Percentiles rank a stretch among this genome's conserved stretches.
Conservation (phyloP, 2,797 vertebrate species). For the Ctenosaura bakeri region DNA sequence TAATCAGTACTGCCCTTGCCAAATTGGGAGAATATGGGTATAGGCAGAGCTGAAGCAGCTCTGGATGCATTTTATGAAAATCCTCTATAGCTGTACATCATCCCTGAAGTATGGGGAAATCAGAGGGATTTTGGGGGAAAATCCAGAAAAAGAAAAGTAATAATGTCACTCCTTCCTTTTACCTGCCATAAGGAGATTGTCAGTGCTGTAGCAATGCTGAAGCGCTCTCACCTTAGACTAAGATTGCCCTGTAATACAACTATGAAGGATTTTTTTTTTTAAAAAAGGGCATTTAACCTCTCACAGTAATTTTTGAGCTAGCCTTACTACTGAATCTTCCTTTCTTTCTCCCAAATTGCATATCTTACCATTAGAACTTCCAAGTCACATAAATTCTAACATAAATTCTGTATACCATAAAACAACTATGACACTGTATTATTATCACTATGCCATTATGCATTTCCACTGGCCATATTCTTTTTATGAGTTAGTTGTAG, state of each 20-base stretch:
- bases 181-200: too few species aligned
- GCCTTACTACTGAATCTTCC: background rate
- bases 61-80: too few species aligned
- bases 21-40: too few species aligned
- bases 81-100: too few species aligned
- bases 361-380: background rate
- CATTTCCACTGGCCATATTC: background rate
- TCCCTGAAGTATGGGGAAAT: too few species aligned
- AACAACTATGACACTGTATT: background rate
- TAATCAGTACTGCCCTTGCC: too few species aligned
- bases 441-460: background rate
- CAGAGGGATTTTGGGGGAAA: too few species aligned
- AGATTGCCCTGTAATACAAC: background rate
- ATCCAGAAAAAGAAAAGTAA: too few species aligned
- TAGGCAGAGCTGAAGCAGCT: too few species aligned
- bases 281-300: background rate
- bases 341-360: background rate
- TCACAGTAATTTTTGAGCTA: background rate
- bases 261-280: background rate
- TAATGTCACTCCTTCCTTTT: too few species aligned
- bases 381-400: background rate
- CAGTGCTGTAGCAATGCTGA: too few species aligned
- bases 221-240: background rate
- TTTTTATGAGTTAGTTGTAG: background rate
- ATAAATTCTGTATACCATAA: background rate